Evolutionary conservation across 2,113 vertebrate species (phyloP).

Genomic region (Gallinago jamesoni): DNA sequence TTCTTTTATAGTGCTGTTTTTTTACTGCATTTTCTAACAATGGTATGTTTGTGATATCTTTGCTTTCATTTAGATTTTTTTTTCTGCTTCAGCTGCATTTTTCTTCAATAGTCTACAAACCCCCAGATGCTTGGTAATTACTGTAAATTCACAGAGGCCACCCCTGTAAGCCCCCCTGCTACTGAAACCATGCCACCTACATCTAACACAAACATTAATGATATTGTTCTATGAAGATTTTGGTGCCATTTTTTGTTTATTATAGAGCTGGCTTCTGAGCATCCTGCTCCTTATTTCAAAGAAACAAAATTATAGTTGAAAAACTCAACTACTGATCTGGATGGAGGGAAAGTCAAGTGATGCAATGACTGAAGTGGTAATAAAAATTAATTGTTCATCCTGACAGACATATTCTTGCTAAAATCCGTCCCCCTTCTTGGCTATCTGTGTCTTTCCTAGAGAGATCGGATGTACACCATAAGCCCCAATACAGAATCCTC

Average conservation of each 20-base stretch:
- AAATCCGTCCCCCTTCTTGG: not conserved
- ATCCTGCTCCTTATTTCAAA: not conserved
- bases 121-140: not conserved
- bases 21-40: not conserved
- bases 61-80: not conserved
- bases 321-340: not conserved
- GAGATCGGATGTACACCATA: not conserved
- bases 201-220: not conserved
- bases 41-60: not conserved
- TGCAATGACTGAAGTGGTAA: not conserved
- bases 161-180: not conserved
- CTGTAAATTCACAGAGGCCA: not conserved
- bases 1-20: not conserved
- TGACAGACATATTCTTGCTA: not conserved
- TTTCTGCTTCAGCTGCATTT: not conserved
- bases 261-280: not conserved
- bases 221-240: not conserved
- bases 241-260: not conserved
- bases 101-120: not conserved
- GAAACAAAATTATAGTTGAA: not conserved
- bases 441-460: not conserved
- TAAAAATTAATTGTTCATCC: not conserved
- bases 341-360: not conserved
- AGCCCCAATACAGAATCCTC: not conserved
- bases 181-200: not conserved